phyloP scores from a whole-genome alignment of 2,113 vertebrate genomes.

The Sylvilagus bachmani region DNA sequence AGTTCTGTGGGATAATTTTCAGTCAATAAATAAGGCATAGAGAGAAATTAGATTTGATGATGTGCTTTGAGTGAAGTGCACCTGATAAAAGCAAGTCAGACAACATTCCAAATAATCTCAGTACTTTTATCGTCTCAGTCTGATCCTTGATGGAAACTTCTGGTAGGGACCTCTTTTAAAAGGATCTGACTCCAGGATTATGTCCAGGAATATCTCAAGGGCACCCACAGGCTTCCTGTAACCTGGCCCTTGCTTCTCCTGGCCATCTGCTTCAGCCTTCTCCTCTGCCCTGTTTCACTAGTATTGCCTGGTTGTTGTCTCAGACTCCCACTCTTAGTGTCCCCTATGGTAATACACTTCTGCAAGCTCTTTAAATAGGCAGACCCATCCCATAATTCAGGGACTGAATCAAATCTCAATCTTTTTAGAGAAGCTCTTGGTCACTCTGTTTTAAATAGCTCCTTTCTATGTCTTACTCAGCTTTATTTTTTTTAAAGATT shows the following conservation, averaged over 20 bases:
- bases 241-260: too few relatives aligned
- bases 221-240: fast-evolving
- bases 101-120: neutral
- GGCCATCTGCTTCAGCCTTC: fast-evolving
- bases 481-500: neutral
- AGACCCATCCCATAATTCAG: neutral
- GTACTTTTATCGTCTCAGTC: neutral
- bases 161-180: too few relatives aligned
- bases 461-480: neutral
- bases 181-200: neutral
- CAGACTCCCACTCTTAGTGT: too few relatives aligned
- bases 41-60: neutral
- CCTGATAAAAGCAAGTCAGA: neutral
- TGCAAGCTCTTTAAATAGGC: neutral
- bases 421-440: neutral
- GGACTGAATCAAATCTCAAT: neutral
- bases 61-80: neutral
- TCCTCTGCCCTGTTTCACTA: neutral
- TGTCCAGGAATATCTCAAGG: neutral
- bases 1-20: neutral
- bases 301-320: neutral
- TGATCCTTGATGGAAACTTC: too few relatives aligned
- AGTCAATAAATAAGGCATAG: neutral
- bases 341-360: neutral
- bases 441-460: neutral